Evolutionary conservation across 2,113 vertebrate genomes (phyloP).

Genomic region (Chlorodrepanis virens): DNA sequence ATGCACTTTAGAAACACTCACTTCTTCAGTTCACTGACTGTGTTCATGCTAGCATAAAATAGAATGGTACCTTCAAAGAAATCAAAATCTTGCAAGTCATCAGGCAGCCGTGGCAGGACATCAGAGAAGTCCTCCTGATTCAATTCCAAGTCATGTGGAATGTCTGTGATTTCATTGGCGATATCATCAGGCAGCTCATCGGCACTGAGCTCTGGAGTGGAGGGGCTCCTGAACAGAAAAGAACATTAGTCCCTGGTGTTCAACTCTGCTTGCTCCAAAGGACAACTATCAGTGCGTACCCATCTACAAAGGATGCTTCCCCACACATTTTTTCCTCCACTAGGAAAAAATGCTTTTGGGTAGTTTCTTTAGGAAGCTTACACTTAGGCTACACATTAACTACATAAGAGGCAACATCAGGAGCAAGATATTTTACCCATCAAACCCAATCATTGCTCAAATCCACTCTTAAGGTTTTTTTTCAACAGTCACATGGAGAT

Average conservation of each 20-base stretch:
- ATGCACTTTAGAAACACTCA: not conserved
- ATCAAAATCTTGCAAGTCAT: constrained; percentile 98
- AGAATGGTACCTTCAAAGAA: constrained; percentile 92
- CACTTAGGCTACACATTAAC: not conserved
- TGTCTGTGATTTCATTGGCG: constrained; percentile 97
- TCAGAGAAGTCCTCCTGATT: constrained; percentile 99
- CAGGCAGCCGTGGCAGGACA: constrained; percentile 91
- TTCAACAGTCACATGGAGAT: not conserved
- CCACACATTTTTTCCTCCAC: not conserved
- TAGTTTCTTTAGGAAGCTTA: not conserved
- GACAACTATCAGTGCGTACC: not conserved
- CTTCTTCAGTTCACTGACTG: not conserved
- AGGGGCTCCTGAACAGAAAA: constrained; percentile 83
- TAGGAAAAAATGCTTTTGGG: not conserved
- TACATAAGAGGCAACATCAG: not conserved
- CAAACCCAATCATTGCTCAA: not conserved
- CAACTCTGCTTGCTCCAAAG: not conserved
- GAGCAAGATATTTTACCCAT: not conserved
- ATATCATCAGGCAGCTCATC: constrained; percentile 98
- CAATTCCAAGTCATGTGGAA: constrained; percentile 97
- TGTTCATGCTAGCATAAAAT: not conserved
- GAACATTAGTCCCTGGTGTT: not conserved
- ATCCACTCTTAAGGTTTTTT: not conserved
- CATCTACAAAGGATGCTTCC: not conserved
- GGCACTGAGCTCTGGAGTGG: constrained; percentile 93